Evolutionary conservation across 2,888 invertebrate genomes (phyloP).

Genomic region (Cheilosia impressa): DNA sequence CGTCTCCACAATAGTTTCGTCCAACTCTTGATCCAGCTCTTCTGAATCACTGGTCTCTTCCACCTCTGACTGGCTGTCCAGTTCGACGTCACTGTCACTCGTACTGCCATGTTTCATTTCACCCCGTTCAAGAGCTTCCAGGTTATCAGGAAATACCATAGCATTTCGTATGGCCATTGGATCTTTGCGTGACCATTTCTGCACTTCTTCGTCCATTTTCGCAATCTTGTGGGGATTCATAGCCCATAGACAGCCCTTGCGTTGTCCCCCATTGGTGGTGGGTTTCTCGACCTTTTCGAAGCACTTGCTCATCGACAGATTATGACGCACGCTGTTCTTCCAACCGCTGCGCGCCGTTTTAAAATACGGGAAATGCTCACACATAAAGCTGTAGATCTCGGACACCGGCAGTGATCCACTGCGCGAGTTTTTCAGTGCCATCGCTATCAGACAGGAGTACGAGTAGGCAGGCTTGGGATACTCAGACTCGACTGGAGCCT

Average conservation of each 20-base stretch:
- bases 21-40: constrained; percentile 85
- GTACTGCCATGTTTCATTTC: constrained; percentile 92
- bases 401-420: constrained; percentile 98
- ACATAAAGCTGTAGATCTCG: constrained; percentile 99
- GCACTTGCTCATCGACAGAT: constrained; percentile 98
- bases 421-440: constrained; percentile 98
- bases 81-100: constrained; percentile 86
- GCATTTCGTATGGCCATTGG: constrained; percentile 95
- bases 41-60: constrained; percentile 85
- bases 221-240: constrained; percentile 97
- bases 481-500: constrained; percentile 82
- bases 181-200: constrained; percentile 98
- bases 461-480: constrained; percentile 99
- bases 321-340: constrained; percentile 99
- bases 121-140: constrained; percentile 93
- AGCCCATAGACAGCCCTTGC: constrained; percentile 97
- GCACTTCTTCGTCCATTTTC: constrained; percentile 99
- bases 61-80: constrained; percentile 83
- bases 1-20: constrained; percentile 84
- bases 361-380: constrained; percentile 99
- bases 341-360: constrained; percentile 99
- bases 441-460: constrained; percentile 98
- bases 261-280: constrained; percentile 92
- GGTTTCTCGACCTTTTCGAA: constrained; percentile 99
- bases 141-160: constrained; percentile 95